Conservation (phyloP, 1,140 invertebrate genomes). For the Eciton burchellii region DNA sequence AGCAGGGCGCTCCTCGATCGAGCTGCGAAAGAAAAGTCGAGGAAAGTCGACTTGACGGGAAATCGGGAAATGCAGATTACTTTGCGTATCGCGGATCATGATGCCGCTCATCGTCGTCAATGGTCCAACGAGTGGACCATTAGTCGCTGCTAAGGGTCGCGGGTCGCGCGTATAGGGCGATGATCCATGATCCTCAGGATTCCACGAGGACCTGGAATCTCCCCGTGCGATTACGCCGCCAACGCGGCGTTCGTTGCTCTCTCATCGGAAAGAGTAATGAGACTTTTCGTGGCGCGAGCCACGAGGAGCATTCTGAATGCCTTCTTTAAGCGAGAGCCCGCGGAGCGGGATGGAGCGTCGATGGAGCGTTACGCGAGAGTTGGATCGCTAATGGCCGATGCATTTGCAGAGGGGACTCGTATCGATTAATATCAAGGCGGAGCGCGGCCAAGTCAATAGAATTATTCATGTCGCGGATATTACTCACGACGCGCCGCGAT, state of each 20-base stretch:
- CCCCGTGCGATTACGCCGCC: too few relatives aligned
- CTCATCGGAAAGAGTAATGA: too few relatives aligned
- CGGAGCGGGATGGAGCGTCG: too few relatives aligned
- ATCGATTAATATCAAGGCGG: slow-evolving; percentile 77
- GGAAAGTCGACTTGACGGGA: neutral
- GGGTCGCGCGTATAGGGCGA: too few relatives aligned
- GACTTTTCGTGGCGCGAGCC: too few relatives aligned
- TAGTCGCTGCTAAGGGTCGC: too few relatives aligned
- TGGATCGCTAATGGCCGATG: slow-evolving; percentile 75
- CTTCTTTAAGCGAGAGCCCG: slow-evolving; percentile 14
- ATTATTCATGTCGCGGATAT: slow-evolving; percentile 78
- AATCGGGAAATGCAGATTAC: slow-evolving; percentile 31
- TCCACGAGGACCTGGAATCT: too few relatives aligned
- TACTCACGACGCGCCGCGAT: slow-evolving; percentile 69
- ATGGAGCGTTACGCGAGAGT: slow-evolving; percentile 3
- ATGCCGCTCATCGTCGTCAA: too few relatives aligned
- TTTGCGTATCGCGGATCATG: too few relatives aligned
- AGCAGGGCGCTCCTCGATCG: slow-evolving; percentile 32
- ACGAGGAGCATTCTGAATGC: neutral
- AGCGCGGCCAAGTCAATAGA: slow-evolving; percentile 72
- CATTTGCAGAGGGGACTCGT: slow-evolving; percentile 67
- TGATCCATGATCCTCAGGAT: too few relatives aligned
- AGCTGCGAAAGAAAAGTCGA: slow-evolving; percentile 29
- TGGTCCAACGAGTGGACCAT: too few relatives aligned
- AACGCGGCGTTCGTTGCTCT: too few relatives aligned